Base-by-base conservation (phyloP, 2,888 invertebrate species). In the Drosophila nr. fundita region DNA sequence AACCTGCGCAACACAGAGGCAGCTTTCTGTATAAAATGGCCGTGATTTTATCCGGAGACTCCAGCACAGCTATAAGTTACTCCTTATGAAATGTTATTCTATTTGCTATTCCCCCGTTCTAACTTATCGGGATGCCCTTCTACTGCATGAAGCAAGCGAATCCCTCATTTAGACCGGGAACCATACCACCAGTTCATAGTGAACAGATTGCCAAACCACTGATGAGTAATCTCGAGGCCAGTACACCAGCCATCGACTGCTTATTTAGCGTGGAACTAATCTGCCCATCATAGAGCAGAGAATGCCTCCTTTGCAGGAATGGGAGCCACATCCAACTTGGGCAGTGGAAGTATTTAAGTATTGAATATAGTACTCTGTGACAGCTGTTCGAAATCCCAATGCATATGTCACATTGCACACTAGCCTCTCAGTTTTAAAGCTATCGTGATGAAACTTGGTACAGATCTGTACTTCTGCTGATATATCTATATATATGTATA, bases 151-250 rank as follows among this genome's bases (percentile, higher is more conserved):
- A 98, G 1, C 96, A 95, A 1, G 98, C 98, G 92, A 98, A 98
- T 0, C 98, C 98, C 93, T 97, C 97, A 90, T 98, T 98, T 29
- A 98, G 94, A n/a, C 98, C 98, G 97, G 0, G 97, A 93, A 91
- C 98, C 98, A 91, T 97, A 96, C 97, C 97, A 97, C 98, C 98
- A 98, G 78, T 96, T 94, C 96, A 98, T 96, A 10, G 98, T 98
- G 1, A 98, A 98, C 85, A 97, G 94, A 93, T 97, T 97, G 63
- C 97, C 97, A 90, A 97, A 97, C 97, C 97, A 97, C 96, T 98
- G 98, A 91, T 99, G 99, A 0, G 98, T 97, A 61, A 99, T 94
- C 93, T 99, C 99, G 91, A 99, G 99, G 97, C 96, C 34, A 99
- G 95, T 0, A 97, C 97, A 30, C 95, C 94, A 7, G 97, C 97